A percentile compares a stretch with the other conserved stretches of the same genome.
Conservation (phyloP, 1,140 invertebrate genomes). For the Papilio glaucus region DNA sequence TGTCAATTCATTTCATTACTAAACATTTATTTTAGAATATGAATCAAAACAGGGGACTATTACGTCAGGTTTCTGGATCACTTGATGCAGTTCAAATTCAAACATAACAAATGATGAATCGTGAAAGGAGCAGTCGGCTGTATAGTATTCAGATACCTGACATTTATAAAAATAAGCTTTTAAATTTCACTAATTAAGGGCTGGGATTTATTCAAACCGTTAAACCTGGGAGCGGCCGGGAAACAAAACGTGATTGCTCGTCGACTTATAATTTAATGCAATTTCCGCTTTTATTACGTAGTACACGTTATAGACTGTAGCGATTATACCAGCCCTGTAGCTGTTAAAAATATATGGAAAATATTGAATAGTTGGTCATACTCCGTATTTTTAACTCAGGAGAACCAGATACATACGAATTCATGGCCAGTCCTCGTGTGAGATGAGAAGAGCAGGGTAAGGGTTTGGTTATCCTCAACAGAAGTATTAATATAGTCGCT, state of each 20-base stretch:
- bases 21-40: neutral
- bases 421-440: no score
- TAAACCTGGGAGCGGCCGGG: conserved; percentile 67
- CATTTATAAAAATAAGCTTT: conserved; percentile 69
- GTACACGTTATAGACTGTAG: conserved; percentile 25
- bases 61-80: neutral
- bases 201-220: conserved; percentile 77
- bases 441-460: no score
- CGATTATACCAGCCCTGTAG: neutral
- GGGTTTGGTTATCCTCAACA: no score
- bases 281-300: conserved; percentile 69
- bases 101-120: conserved; percentile 10
- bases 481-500: no score
- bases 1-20: neutral
- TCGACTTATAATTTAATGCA: conserved; percentile 82
- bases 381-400: no score
- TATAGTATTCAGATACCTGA: conserved; percentile 59
- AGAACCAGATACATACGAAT: no score
- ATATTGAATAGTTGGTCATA: neutral
- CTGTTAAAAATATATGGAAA: neutral
- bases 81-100: neutral
- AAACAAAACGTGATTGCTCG: conserved; percentile 81
- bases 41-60: neutral
- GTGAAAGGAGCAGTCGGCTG: conserved; percentile 40
- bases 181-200: conserved; percentile 79